phyloP scores from a whole-genome alignment of 2,888 invertebrate genomes.

The Drosophila gaucha region DNA sequence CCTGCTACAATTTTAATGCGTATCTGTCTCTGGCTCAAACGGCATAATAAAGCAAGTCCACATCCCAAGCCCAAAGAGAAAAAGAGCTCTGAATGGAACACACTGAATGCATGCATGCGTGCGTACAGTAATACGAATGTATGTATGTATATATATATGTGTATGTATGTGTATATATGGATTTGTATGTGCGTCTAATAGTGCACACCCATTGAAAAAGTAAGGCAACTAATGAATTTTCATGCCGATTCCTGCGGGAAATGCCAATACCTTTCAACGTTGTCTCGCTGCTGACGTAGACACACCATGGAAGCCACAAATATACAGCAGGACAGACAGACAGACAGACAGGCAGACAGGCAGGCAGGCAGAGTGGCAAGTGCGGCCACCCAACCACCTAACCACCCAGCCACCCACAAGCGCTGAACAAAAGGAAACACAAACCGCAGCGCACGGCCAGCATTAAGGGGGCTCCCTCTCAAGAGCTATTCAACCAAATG shows the following conservation, averaged over 20 bases:
- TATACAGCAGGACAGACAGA: conserved; percentile 21
- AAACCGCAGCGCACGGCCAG: conserved; percentile 62
- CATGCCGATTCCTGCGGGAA: conserved; percentile 72
- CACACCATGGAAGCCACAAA: conserved; percentile 60
- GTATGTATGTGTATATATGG: background rate
- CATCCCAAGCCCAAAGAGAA: background rate
- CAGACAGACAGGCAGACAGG: conserved; percentile 14
- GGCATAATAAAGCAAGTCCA: conserved; percentile 65
- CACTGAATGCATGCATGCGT: conserved; percentile 55
- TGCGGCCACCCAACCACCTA: conserved; percentile 26
- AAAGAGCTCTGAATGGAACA: conserved; percentile 20
- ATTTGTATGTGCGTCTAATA: conserved; percentile 24
- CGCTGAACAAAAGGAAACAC: conserved; percentile 68
- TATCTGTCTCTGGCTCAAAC: conserved; percentile 57
- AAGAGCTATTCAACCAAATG: conserved; percentile 75
- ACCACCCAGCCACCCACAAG: conserved; percentile 38
- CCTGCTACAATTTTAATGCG: conserved; percentile 75
- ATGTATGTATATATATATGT: background rate
- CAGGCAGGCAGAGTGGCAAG: conserved; percentile 23
- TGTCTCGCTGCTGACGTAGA: conserved; percentile 34
- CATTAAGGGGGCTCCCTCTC: conserved; percentile 12
- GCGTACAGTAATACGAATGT: conserved; percentile 19
- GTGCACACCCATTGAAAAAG: conserved; percentile 51
- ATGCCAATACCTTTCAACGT: conserved; percentile 50
- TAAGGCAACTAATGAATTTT: conserved; percentile 78